Base-by-base conservation (phyloP, 2,113 vertebrate species). In the Oncorhynchus masou region DNA sequence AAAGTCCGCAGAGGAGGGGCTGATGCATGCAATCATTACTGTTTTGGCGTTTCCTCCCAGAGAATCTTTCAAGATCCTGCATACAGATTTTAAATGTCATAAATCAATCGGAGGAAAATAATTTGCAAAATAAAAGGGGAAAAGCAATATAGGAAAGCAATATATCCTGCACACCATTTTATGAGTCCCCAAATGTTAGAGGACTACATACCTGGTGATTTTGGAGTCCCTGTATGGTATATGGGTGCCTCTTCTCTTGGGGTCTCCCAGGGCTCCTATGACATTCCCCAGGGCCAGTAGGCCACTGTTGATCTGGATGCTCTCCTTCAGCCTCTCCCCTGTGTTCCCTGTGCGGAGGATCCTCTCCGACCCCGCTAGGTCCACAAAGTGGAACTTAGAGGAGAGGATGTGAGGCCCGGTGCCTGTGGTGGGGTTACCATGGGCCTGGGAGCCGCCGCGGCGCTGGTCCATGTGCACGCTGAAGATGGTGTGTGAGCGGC, bases 161-260 rank as follows among this genome's bases (percentile, higher is more conserved):
- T 45, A 57, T 15, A 39, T 73, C n/a, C 9, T 27, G 29, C 20
- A 11, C 48, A 68, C 16, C 57, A 65, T 31, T 24, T 45, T 1
- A 64, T 68, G 4, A 34, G 39, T 45, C 9, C 39, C 39, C 39
- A 45, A 45, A n/a, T 5, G 48, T 19, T 34, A 70, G 1, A 24
- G 8, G 62, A 66, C 9, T 22, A 71, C 15, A 31, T 92, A 98
- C 97, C 97, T 95, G 80, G 98, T 98, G 80, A 99, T 99, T 93
- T 98, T 99, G 85, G 98, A 99, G 89, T 99, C 98, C 54, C 97
- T 94, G 88, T 99, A 99, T 0, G 97, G 98, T 73, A 99, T 95
- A 88, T 99, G 96, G 72, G 94, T 94, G 82, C 96, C 92, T 64
- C 95, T 96, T 62, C 97, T 95, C 82, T 95, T 96, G 12, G 96